Percentiles rank a stretch among this genome's conserved stretches.
Conservation (phyloP, 2,113 vertebrate species). For the Sinocyclocheilus anshuiensis region DNA sequence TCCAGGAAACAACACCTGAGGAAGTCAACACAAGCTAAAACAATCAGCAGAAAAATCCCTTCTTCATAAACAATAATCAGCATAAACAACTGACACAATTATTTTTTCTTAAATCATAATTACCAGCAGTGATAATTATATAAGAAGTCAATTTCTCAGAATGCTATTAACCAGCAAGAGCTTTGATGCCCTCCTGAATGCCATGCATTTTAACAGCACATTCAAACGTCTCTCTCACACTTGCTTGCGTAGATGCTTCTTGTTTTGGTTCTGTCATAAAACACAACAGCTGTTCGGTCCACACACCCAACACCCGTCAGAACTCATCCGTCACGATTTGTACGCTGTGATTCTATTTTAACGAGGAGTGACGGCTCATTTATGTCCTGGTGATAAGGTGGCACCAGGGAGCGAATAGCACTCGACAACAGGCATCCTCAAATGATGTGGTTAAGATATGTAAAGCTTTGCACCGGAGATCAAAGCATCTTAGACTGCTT, state of each 20-base stretch:
- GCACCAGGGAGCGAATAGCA: neutral
- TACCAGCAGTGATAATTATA: neutral
- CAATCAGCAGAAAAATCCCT: neutral
- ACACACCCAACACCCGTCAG: neutral
- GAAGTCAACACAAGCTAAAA: neutral
- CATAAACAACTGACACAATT: neutral
- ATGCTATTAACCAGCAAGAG: neutral
- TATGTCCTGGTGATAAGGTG: neutral
- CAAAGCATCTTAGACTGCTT: neutral
- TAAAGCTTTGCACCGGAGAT: conserved; percentile 7
- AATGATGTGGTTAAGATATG: neutral
- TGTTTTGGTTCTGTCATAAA: neutral
- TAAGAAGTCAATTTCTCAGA: neutral
- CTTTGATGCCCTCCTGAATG: neutral
- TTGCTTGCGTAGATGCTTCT: neutral
- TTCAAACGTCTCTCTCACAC: neutral
- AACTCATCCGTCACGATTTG: conserved; percentile 12
- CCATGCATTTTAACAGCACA: neutral
- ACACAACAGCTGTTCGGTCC: conserved; percentile 26
- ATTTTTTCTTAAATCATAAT: neutral
- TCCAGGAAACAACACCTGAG: conserved; percentile 6
- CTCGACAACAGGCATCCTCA: conserved; percentile 1
- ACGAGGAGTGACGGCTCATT: conserved; percentile 18
- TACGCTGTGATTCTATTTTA: conserved; percentile 5
- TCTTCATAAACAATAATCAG: neutral